Conservation (phyloP, 2,113 vertebrate species). For the Zeus faber region DNA sequence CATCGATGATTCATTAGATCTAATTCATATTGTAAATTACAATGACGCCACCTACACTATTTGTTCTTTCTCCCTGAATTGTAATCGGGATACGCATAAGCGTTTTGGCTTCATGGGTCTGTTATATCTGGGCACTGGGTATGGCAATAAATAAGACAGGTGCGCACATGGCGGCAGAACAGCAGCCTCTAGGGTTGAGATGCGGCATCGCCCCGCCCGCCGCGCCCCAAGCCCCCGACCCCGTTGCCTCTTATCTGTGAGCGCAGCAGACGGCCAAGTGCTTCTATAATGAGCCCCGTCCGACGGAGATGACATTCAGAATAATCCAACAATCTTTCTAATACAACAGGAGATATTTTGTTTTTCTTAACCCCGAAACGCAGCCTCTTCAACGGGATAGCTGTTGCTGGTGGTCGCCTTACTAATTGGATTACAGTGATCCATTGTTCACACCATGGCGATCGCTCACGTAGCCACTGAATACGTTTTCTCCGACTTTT, state of each 20-base stretch:
- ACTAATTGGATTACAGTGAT: conserved; percentile 2
- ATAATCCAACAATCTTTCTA: not conserved
- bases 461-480: conserved; percentile 93
- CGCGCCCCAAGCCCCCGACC: not conserved
- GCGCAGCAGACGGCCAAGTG: conserved; percentile 26
- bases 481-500: conserved; percentile 94
- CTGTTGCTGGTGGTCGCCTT: not conserved
- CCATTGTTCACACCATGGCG: conserved; percentile 77
- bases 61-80: no score
- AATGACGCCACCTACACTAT: no score
- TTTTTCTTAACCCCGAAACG: no score
- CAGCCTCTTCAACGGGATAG: no score
- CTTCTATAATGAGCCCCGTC: conserved; percentile 8
- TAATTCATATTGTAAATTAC: no score
- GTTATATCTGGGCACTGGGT: not conserved
- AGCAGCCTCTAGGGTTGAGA: not conserved
- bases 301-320: not conserved
- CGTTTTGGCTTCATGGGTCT: no score
- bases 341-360: no score
- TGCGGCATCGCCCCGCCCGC: no score
- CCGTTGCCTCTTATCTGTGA: not conserved
- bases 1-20: no score
- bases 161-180: not conserved
- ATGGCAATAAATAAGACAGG: not conserved
- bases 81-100: no score